These are phyloP conservation scores for Phalera bucephala DNA, from an alignment of 2,888 invertebrate species.

Conservation along the genomic window DNA sequence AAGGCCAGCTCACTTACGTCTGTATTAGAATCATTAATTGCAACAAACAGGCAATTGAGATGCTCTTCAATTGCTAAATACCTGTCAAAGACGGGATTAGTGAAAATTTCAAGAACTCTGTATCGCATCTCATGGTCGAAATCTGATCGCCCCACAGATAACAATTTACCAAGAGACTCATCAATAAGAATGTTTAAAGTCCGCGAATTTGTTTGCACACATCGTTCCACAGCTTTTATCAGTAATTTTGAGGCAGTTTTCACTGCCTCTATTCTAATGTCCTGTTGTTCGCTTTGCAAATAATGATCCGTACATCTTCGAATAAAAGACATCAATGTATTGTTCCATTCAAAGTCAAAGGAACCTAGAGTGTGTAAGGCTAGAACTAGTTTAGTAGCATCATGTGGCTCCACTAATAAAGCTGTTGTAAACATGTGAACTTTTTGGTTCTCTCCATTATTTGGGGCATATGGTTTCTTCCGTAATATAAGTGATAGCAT, in stretches of 20 bases:
- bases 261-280: conserved; percentile 95
- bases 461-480: conserved; percentile 90
- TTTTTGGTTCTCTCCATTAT: conserved; percentile 77
- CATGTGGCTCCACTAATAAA: conserved; percentile 83
- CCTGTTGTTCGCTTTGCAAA: conserved; percentile 94
- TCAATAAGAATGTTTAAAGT: conserved; percentile 95
- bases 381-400: conserved; percentile 93
- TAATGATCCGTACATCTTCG: conserved; percentile 96
- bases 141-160: conserved; percentile 97
- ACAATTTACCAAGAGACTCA: conserved; percentile 93
- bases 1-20: conserved; percentile 97
- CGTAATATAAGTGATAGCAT: conserved; percentile 95
- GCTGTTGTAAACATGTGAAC: conserved; percentile 65
- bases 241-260: conserved; percentile 95
- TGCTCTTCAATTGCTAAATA: conserved; percentile 98
- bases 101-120: conserved; percentile 95
- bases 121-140: conserved; percentile 96
- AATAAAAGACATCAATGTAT: conserved; percentile 94
- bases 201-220: conserved; percentile 86
- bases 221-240: conserved; percentile 89
- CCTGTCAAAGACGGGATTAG: conserved; percentile 93
- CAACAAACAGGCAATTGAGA: conserved; percentile 94
- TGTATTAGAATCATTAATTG: conserved; percentile 97
- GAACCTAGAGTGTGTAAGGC: conserved; percentile 96
- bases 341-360: conserved; percentile 95